phyloP scores from a whole-genome alignment of 2,797 vertebrate genomes.

The Halcyon smyrnensis region DNA sequence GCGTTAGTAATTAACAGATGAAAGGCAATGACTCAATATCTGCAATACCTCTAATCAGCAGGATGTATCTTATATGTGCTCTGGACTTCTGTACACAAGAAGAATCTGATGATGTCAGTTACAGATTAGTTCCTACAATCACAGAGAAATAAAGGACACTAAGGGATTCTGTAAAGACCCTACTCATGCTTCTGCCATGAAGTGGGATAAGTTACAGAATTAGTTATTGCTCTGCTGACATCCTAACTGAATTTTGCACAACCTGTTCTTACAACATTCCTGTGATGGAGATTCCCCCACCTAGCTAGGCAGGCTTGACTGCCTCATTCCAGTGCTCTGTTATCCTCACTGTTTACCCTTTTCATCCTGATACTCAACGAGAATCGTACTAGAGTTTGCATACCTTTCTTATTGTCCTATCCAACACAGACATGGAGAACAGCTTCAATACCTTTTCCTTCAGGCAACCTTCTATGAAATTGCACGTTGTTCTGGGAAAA shows the following conservation, averaged over 20 bases:
- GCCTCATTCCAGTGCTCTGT: neutral
- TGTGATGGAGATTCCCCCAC: accelerated
- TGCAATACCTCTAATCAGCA: neutral
- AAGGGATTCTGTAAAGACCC: neutral
- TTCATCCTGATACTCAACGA: neutral
- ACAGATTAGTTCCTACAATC: neutral
- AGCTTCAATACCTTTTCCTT: neutral
- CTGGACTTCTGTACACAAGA: neutral
- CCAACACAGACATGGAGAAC: neutral
- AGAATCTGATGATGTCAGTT: neutral
- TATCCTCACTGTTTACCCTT: neutral
- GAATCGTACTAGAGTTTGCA: neutral
- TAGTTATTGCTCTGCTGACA: neutral
- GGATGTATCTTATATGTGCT: neutral
- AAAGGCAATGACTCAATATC: neutral
- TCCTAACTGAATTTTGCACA: neutral
- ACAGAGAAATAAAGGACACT: neutral
- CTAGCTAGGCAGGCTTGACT: neutral
- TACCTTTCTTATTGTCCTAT: neutral
- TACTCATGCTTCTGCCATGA: neutral
- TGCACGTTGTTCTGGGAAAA: neutral
- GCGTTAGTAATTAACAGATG: conserved; percentile 20
- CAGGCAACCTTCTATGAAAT: neutral
- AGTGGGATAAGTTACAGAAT: neutral
- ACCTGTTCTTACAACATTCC: neutral